phyloP scores from a whole-genome alignment of 1,140 invertebrate genomes.

The Monomorium pharaonis region DNA sequence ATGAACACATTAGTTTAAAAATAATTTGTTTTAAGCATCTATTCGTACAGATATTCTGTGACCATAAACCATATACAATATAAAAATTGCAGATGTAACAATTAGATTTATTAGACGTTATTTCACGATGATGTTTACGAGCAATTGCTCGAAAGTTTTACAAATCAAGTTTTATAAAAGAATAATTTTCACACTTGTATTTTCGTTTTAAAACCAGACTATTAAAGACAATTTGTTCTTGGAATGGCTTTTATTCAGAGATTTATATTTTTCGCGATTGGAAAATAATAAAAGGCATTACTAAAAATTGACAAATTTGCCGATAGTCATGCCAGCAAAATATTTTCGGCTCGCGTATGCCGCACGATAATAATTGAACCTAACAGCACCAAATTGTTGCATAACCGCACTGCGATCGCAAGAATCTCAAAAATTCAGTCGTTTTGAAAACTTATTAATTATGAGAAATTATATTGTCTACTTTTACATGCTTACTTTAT shows the following conservation, averaged over 20 bases:
- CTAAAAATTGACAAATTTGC: conserved; percentile 2
- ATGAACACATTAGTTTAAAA: background rate
- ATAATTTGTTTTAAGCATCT: background rate
- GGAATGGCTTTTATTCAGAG: conserved; percentile 22
- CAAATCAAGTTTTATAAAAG: background rate
- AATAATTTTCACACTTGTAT: background rate
- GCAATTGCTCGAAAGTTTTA: background rate
- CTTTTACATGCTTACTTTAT: background rate
- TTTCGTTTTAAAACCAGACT: background rate
- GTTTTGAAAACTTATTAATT: background rate
- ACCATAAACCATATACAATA: background rate
- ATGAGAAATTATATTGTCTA: background rate
- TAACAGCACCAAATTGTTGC: background rate
- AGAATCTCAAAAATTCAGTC: background rate
- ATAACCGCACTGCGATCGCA: background rate
- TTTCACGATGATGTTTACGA: background rate
- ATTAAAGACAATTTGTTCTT: conserved; percentile 16
- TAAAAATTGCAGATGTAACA: background rate
- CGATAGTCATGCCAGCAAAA: background rate
- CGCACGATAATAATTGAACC: background rate
- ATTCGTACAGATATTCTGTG: background rate
- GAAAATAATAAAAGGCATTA: background rate
- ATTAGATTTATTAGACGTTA: conserved; percentile 3
- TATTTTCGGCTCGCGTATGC: background rate
- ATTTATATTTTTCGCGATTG: background rate